A percentile compares a stretch with the other conserved stretches of the same genome.
phyloP scores from a whole-genome alignment of 2,888 invertebrate species.

The Melanotus villosus region DNA sequence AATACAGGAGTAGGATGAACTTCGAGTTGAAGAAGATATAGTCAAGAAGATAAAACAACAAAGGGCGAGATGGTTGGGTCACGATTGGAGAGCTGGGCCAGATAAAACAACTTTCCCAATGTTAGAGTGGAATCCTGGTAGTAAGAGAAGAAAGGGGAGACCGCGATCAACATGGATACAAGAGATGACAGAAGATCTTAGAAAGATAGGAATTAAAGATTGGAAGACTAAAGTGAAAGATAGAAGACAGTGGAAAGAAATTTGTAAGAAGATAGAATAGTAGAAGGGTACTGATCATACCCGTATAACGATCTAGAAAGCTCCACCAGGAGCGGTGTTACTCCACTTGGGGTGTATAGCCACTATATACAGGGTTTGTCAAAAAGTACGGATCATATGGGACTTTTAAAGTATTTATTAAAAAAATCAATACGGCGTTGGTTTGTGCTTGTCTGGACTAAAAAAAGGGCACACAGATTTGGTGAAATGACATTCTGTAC shows the following conservation, averaged over 20 bases:
- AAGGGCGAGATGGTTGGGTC: background rate
- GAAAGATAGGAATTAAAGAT: slow-evolving; percentile 11
- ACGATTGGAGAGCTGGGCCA: background rate
- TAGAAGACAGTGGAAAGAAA: slow-evolving; percentile 8
- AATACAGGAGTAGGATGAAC: background rate
- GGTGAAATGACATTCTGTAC: too few species aligned
- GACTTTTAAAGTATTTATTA: too few species aligned
- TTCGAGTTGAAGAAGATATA: background rate
- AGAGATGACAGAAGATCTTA: slow-evolving; percentile 8
- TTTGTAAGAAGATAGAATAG: slow-evolving; percentile 14
- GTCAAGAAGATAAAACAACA: slow-evolving; percentile 10
- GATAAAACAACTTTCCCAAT: background rate
- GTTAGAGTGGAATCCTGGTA: slow-evolving; percentile 2
- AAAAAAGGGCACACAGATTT: too few species aligned
- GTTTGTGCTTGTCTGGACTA: too few species aligned
- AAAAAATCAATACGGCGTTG: too few species aligned
- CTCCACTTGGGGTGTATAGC: background rate
- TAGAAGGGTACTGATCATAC: slow-evolving; percentile 1
- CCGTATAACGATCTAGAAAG: background rate
- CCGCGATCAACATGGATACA: slow-evolving; percentile 11
- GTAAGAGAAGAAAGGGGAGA: slow-evolving; percentile 4
- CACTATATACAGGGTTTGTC: background rate
- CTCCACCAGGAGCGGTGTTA: slow-evolving; percentile 16
- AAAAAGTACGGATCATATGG: too few species aligned
- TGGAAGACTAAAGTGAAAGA: slow-evolving; percentile 10